phyloP scores from a whole-genome alignment of 2,113 vertebrate genomes.

The Syngnathoides biaculeatus region DNA sequence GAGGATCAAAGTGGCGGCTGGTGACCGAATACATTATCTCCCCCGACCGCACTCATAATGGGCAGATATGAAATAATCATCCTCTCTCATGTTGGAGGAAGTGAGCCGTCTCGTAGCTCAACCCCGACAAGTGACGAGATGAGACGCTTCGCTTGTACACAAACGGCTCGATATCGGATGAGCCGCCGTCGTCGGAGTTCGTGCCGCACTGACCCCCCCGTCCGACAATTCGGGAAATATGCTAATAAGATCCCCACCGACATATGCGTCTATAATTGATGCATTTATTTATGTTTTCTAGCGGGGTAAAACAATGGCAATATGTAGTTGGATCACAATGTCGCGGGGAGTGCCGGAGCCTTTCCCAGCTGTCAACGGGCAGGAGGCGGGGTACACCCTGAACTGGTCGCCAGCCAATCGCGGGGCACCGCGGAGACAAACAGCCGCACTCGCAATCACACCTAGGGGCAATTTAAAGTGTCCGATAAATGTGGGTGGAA shows the following conservation, averaged over 20 bases:
- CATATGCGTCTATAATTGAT: constrained; percentile 4
- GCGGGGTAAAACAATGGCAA: constrained; percentile 26
- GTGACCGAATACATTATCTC: constrained; percentile 38
- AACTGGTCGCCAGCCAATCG: no score
- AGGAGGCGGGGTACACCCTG: no score
- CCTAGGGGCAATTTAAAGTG: no score
- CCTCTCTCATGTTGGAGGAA: constrained; percentile 28
- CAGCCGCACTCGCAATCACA: no score
- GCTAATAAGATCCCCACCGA: constrained; percentile 39
- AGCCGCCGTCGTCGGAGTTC: constrained; percentile 42
- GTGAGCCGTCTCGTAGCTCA: constrained; percentile 23
- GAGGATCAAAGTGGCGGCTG: constrained; percentile 50
- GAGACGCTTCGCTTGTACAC: constrained; percentile 41
- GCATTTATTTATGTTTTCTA: constrained; percentile 18
- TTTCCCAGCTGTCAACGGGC: no score
- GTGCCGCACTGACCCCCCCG: constrained; percentile 41
- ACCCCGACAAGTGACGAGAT: constrained; percentile 31
- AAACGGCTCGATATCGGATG: constrained; percentile 53
- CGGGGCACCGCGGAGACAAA: no score
- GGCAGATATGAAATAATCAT: constrained; percentile 49
- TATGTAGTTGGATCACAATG: no score
- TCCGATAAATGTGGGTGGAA: no score
- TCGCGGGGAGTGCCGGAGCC: no score
- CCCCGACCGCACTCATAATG: constrained; percentile 24
- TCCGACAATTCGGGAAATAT: constrained; percentile 52